These are phyloP conservation scores for Lamprotornis superbus DNA, from an alignment of 2,113 vertebrate genomes.

Conservation along the genomic window DNA sequence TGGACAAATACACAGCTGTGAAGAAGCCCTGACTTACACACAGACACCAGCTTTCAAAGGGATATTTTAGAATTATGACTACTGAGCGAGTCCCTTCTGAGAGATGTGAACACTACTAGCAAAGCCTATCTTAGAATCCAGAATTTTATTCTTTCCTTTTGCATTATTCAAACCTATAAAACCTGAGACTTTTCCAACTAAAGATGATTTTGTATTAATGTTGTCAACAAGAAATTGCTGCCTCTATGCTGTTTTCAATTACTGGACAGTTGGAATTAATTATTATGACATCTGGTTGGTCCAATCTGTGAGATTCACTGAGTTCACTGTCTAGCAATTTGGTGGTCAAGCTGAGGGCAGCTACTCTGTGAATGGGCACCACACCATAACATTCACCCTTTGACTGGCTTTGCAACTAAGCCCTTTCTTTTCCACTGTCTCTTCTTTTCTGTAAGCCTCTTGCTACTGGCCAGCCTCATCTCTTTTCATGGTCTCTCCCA, in stretches of 20 bases:
- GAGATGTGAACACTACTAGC: not conserved
- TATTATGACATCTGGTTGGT: slow-evolving; percentile 45
- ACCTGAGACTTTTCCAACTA: not conserved
- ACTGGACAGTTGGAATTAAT: slow-evolving; percentile 4
- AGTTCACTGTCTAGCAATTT: slow-evolving; percentile 61
- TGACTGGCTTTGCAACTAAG: not conserved
- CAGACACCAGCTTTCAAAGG: not conserved
- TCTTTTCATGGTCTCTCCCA: not conserved
- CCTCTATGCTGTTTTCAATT: slow-evolving; percentile 3
- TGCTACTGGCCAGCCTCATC: not conserved
- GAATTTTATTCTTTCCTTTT: not conserved
- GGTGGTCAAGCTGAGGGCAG: slow-evolving; percentile 33
- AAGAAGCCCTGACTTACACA: not conserved
- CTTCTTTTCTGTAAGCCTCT: not conserved
- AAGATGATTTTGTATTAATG: not conserved
- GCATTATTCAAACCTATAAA: not conserved
- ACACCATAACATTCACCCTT: not conserved
- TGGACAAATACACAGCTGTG: not conserved
- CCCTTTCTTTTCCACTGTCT: not conserved
- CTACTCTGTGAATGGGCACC: not conserved
- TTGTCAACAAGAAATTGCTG: not conserved
- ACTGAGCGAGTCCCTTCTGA: not conserved
- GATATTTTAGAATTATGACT: not conserved
- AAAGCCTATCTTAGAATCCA: not conserved
- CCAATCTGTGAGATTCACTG: slow-evolving; percentile 24